phyloP scores from a whole-genome alignment of 2,113 vertebrate species.

The Chamaetylas fuelleborni region DNA sequence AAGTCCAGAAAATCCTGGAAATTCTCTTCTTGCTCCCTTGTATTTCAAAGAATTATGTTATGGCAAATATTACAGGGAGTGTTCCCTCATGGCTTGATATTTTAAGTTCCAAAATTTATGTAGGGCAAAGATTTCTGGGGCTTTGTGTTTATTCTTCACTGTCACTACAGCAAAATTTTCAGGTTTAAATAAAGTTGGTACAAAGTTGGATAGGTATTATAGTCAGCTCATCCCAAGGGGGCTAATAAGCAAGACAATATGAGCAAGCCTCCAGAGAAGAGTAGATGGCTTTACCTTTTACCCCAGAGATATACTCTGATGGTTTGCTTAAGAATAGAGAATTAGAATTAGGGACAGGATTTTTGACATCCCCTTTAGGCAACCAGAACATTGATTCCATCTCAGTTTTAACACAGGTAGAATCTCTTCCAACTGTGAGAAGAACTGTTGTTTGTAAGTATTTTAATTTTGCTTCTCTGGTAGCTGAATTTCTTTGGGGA shows the following conservation, averaged over 20 bases:
- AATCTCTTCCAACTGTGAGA: not conserved
- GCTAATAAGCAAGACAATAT: constrained; percentile 12
- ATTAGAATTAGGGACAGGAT: not conserved
- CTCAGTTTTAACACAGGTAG: not conserved
- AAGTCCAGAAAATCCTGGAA: constrained; percentile 23
- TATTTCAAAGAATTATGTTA: constrained; percentile 17
- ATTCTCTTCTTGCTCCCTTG: not conserved
- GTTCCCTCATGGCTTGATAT: not conserved
- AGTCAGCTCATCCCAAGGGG: not conserved
- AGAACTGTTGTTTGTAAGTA: not conserved
- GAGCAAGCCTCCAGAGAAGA: not conserved
- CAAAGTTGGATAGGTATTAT: not conserved
- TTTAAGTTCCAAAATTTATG: constrained; percentile 10
- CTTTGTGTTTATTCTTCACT: not conserved
- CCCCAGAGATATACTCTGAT: not conserved
- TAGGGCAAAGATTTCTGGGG: constrained; percentile 10
- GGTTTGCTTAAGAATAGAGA: not conserved
- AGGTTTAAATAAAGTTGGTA: constrained; percentile 6
- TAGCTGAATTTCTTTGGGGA: not conserved
- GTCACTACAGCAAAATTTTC: not conserved
- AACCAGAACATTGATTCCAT: not conserved
- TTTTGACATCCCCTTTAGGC: not conserved
- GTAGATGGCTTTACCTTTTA: not conserved
- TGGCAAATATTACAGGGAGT: not conserved
- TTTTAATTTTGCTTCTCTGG: not conserved